Conservation (phyloP, 1,140 invertebrate genomes). For the Plectus sambesii region DNA sequence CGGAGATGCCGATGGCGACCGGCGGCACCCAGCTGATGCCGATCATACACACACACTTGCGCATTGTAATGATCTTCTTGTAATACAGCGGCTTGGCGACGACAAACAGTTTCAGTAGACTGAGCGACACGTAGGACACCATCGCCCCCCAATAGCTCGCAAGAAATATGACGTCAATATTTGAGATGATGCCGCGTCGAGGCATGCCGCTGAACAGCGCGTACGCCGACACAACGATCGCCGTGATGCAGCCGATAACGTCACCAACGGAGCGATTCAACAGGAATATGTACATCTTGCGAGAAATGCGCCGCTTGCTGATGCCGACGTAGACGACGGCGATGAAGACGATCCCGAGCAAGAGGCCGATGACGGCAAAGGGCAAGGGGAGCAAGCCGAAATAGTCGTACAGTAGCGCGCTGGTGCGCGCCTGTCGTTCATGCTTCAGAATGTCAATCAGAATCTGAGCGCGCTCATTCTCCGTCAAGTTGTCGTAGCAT, state of each 20-base stretch:
- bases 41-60: conserved; percentile 31
- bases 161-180: conserved; percentile 35
- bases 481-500: too few relatives aligned
- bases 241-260: conserved; percentile 27
- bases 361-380: conserved; percentile 24
- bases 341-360: conserved; percentile 32
- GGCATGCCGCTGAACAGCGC: conserved; percentile 18
- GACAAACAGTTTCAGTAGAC: conserved; percentile 35
- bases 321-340: conserved; percentile 30
- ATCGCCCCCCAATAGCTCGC: conserved; percentile 35
- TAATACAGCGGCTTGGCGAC: conserved; percentile 33
- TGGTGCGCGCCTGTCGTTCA: too few relatives aligned
- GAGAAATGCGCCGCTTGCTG: conserved; percentile 29
- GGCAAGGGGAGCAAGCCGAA: conserved; percentile 34
- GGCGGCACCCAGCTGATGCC: conserved; percentile 25
- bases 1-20: conserved; percentile 22
- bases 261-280: conserved; percentile 36
- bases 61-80: conserved; percentile 35
- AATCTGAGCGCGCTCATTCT: too few relatives aligned
- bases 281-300: conserved; percentile 37
- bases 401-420: too few relatives aligned
- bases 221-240: conserved; percentile 23
- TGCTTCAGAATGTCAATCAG: too few relatives aligned
- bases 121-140: conserved; percentile 34
- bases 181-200: conserved; percentile 29